Base-by-base conservation (phyloP, 2,797 vertebrate species). In the Mormyrops attenuatus region DNA sequence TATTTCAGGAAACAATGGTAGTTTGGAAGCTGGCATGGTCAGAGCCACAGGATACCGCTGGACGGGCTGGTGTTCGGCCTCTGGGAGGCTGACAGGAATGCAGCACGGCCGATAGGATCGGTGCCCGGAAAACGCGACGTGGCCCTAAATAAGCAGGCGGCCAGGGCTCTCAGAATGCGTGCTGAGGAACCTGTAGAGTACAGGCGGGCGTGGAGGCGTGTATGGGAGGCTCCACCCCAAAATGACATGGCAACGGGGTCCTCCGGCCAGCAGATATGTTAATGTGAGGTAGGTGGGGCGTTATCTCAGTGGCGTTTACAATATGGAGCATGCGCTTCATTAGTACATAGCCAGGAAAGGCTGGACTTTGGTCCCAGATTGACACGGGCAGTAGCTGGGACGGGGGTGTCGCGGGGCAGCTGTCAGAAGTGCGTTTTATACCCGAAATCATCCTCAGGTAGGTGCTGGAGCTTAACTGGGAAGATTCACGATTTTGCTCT, bases 291-390 rank as follows among this genome's bases (percentile, higher is more conserved):
- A 49, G 49, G 44, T 50, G 49, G 49, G 50, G 26, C 20, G 9
- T 85, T 90, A 88, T 26, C 82, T 63, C 38, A 52, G 88, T 82
- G 69, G 47, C 17, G 26, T 77, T 73, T 89, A 38, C 38, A 69
- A 80, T 89, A 89, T 73, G 84, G 55, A 57, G 84, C 88, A 86
- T 0, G n/a, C 63, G 20, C 80, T 55, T 17, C 82, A 92, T 94
- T 93, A 93, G 90, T 85, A 85, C 55, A 89, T 63, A 22, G 69
- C 34, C 53, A 73, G 41, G 8, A 5, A 88, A 52, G 30, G 50
- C 13, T 95, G 94, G 91, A 96, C 95, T 90, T 96, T 95, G 94
- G 66, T 88, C 91, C n/a, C 17, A 52, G 44, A 13, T 55, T 20
- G 11, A 6, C 34, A 44, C n/a, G 30, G 47, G 11, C 85, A 89